A percentile compares a stretch with the other conserved stretches of the same genome.
Evolutionary conservation across 2,113 vertebrate genomes (phyloP).

Genomic region (Heteronetta atricapilla): DNA sequence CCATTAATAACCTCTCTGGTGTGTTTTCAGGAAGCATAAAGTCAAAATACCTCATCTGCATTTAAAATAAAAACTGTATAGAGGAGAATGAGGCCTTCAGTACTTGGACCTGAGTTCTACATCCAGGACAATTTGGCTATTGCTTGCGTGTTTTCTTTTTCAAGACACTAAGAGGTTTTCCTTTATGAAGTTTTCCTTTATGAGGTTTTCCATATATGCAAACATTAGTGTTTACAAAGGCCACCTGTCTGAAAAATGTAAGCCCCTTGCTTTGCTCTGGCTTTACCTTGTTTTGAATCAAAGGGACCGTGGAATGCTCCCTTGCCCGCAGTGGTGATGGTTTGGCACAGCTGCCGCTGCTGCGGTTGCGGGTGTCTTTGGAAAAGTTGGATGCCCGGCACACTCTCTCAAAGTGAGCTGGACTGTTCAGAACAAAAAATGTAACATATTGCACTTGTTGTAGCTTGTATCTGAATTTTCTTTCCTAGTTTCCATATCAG

Average conservation of each 20-base stretch:
- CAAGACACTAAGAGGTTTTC: neutral
- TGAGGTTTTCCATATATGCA: neutral
- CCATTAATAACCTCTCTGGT: neutral
- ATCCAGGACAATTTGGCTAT: neutral
- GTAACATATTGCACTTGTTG: neutral
- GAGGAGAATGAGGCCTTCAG: neutral
- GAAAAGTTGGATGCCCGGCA: neutral
- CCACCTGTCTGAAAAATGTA: conserved; percentile 51
- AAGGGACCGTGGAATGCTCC: conserved; percentile 21
- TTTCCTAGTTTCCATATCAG: neutral
- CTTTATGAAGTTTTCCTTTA: neutral
- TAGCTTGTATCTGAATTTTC: neutral
- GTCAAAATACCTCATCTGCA: neutral
- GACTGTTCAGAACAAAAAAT: neutral
- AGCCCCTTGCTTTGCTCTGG: neutral
- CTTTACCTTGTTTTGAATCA: conserved; percentile 58
- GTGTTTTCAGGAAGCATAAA: neutral
- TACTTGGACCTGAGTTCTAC: neutral
- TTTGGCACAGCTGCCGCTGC: conserved; percentile 31
- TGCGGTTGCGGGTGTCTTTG: neutral
- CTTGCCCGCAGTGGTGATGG: neutral
- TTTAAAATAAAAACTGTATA: neutral
- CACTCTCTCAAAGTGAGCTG: rapidly evolving
- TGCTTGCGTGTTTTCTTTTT: neutral
- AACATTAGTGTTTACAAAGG: neutral